Evolutionary conservation across 2,113 vertebrate species (phyloP), one percentile per base, ranked within the genome.

Genomic region (Isurus oxyrinchus): DNA sequence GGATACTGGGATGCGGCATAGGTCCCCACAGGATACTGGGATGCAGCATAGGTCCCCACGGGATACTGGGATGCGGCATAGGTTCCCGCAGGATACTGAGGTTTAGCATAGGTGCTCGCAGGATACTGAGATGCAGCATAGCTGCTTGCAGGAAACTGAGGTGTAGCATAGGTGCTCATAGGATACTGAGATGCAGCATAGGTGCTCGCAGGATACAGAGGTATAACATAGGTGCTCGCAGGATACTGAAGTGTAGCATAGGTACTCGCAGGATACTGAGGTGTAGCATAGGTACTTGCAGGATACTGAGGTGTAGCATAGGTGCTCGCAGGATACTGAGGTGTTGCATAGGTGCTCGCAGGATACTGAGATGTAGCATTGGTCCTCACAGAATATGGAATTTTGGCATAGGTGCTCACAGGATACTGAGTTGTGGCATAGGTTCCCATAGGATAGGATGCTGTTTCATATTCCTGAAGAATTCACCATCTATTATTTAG

Each of bases 401-500:
- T 23, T 94, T 40, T 94, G 8, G 90, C 90, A 94, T 94, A 66
- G 35, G 59, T 44, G 0, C n/a, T 21, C 90, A 66, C 59, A 23
- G 90, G 90, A 94, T 94, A 94, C 61, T 94, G 90, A 94, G 59
- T 21, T 94, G 59, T 61, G 19, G 59, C 59, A 94, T 63, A 66
- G 59, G 59, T 66, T 66, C 90, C 90, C 59, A 66, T 66, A 40
- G 90, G 90, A 94, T 63, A 94, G 63, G 90, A 94, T 63, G 59
- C n/a, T 11, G 59, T 66, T 94, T 40, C 59, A 94, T 94, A 63
- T 94, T 94, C 90, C 90, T 94, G 90, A 94, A 94, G 90, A 94
- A 94, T 94, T 94, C 61, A 94, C 59, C 90, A 94, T 66, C 90
- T 40, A 25, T 94, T 94, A 94, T 94, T 94, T 94, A 40, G 59